Conservation (phyloP, 2,113 vertebrate species). For the Tragulus kanchil region DNA sequence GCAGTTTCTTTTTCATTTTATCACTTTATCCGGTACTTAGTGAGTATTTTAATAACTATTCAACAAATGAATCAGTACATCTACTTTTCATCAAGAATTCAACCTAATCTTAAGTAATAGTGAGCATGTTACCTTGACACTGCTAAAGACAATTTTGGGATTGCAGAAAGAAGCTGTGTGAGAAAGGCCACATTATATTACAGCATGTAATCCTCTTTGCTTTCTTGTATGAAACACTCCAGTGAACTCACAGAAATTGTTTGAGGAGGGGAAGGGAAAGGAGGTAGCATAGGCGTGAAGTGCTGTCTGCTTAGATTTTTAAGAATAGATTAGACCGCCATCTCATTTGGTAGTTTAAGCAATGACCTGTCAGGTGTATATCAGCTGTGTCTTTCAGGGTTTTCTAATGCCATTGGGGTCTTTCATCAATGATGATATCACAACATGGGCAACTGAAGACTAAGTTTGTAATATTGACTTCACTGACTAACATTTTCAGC, state of each 20-base stretch:
- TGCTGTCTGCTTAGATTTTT: slow-evolving; percentile 31
- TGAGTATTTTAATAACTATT: slow-evolving; percentile 3
- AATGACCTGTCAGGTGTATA: not conserved
- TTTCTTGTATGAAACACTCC: not conserved
- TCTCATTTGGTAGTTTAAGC: slow-evolving; percentile 18
- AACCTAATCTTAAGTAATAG: not conserved
- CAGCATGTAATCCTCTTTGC: not conserved
- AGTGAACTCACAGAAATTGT: not conserved
- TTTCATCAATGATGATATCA: slow-evolving; percentile 48
- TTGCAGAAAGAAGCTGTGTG: not conserved
- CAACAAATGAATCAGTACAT: not conserved
- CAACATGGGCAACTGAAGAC: slow-evolving; percentile 8
- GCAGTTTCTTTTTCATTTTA: not conserved
- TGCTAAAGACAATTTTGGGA: not conserved
- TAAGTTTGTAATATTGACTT: slow-evolving; percentile 21
- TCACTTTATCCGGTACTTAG: not conserved
- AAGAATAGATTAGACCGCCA: slow-evolving; percentile 29
- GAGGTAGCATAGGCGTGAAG: not conserved
- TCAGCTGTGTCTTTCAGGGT: not conserved
- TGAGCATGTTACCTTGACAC: not conserved
- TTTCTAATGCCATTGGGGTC: slow-evolving; percentile 25
- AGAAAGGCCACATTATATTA: not conserved
- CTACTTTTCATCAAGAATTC: slow-evolving; percentile 20
- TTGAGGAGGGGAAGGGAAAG: not conserved
- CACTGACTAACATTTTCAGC: not conserved